Base-by-base conservation (phyloP, 2,888 invertebrate species). In the Heliconius cydno region DNA sequence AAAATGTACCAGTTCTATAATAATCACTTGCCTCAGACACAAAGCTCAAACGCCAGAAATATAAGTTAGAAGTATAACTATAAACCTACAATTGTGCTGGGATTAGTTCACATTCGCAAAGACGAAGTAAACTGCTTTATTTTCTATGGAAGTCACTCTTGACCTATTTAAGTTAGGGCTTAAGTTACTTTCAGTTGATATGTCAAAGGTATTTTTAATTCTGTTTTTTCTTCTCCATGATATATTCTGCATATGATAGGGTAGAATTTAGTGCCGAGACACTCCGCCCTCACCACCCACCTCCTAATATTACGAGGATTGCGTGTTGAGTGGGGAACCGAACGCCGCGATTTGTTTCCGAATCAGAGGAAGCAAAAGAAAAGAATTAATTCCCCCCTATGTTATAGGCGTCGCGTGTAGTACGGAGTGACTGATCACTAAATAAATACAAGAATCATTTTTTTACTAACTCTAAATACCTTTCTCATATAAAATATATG, bases 101-200 rank as follows among this genome's bases (percentile, higher is more conserved):
- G 65, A 65, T 65, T 65, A 28, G 28, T 65, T 28, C 65, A 65
- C 65, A 65, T 65, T 65, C 15, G 19, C 28, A 65, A 15, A 65
- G 65, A 65, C 65, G 65, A 30, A 25, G 65, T 57, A 60, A 73
- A 30, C 73, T 52, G 22, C 34, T 73, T 73, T 34, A 73, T 73
- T 73, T 72, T 57, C 46, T 73, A 30, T n/a, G 52, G 72, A 28
- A 73, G 19, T 28, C 22, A 30, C 73, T 73, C 30, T 22, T 52
- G 12, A 73, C 52, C 52, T 57, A 57, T 34, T 73, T 73, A 10
- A 9, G 30, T 60, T 34, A 28, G 10, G 30, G 52, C 30, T 73
- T 73, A 28, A 70, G 13, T 15, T 70, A 70, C 41, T 70, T 25
- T 15, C 41, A 41, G 13, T 41, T 38, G 9, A 70, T 41, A 25